These are phyloP conservation scores for Hephaestus fuliginosus DNA, from an alignment of 2,797 vertebrate species.

Conservation along the genomic window DNA sequence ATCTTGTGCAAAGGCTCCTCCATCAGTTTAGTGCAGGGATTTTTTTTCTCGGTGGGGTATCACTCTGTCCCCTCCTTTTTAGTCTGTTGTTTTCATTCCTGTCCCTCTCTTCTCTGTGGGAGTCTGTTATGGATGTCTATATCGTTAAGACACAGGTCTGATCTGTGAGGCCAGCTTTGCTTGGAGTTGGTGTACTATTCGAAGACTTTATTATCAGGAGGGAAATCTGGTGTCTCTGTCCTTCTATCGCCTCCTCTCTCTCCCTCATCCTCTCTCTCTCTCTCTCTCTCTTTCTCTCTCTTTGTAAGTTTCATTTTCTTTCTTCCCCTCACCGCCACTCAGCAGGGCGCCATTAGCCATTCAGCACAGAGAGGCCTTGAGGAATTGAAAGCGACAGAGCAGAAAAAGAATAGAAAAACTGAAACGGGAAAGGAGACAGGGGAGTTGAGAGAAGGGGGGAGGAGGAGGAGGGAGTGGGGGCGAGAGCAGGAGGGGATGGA, in stretches of 20 bases:
- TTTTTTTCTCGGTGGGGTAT: constrained; percentile 26
- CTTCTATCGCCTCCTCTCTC: constrained; percentile 45
- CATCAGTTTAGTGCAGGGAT: constrained; percentile 14
- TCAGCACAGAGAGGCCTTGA: constrained; percentile 81
- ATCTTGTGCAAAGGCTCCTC: constrained; percentile 43
- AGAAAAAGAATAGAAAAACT: constrained; percentile 84
- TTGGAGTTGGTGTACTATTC: constrained; percentile 50
- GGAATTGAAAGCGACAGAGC: constrained; percentile 86
- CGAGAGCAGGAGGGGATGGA: constrained; percentile 48
- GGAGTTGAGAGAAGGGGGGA: constrained; percentile 55
- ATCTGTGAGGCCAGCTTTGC: constrained; percentile 58
- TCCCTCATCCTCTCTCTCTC: constrained; percentile 32
- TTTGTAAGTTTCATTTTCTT: constrained; percentile 74
- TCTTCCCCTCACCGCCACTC: constrained; percentile 73
- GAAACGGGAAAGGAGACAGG: constrained; percentile 63
- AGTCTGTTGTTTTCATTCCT: constrained; percentile 36
- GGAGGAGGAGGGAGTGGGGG: not conserved
- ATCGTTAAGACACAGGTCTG: constrained; percentile 52
- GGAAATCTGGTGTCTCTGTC: constrained; percentile 63
- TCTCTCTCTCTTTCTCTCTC: constrained; percentile 46
- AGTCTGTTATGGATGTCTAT: constrained; percentile 65
- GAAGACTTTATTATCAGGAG: constrained; percentile 75
- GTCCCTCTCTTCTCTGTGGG: constrained; percentile 53
- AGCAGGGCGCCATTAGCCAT: constrained; percentile 85
- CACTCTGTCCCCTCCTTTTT: constrained; percentile 40